Base-by-base conservation (phyloP, 2,888 invertebrate genomes). In the Hololepta plana region DNA sequence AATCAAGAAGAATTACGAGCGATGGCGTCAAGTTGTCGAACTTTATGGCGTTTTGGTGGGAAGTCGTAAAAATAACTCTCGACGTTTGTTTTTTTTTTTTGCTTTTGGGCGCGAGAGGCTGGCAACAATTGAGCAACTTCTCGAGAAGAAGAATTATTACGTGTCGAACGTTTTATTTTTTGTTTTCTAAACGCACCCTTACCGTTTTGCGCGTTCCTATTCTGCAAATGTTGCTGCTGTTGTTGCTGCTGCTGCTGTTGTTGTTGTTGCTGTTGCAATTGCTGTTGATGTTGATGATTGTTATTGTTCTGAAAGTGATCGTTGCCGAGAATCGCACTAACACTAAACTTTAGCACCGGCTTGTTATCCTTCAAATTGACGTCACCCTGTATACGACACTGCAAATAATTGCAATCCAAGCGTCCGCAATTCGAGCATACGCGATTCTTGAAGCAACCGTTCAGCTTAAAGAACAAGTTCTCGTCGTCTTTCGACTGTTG, bases 291-390 rank as follows among this genome's bases (percentile, higher is more conserved):
- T n/a, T 17, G 17, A n/a, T 17, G 17, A 13, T n/a, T n/a, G n/a
- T n/a, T n/a, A n/a, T n/a, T n/a, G n/a, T n/a, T n/a, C n/a, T n/a
- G n/a, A n/a, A n/a, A n/a, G n/a, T n/a, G 33, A 39, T 72, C 69
- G 35, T 61, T 61, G 2, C 84, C 84, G 42, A 88, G 60, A 41
- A 88, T 88, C 23, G 87, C 87, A 62, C 79, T 85, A 35, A 88
- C 87, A 68, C 87, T 87, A 57, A 88, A 88, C 56, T 87, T 87
- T 42, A 87, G 62, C 46, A 81, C 67, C 11, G 85, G 85, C 44
- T 82, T 82, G 27, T 38, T 46, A 38, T 53, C 53, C 29, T 53
- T 53, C 28, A 49, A 43, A 33, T 38, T 33, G 21, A 36, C 32
- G 24, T 44, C 45, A 17, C 20, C 26, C 13, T 28, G 29, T 30